A percentile compares a stretch with the other conserved stretches of the same genome.
These are phyloP conservation scores for Epinephelus cyanopodus DNA, from an alignment of 2,113 vertebrate genomes.

Conservation along the genomic window DNA sequence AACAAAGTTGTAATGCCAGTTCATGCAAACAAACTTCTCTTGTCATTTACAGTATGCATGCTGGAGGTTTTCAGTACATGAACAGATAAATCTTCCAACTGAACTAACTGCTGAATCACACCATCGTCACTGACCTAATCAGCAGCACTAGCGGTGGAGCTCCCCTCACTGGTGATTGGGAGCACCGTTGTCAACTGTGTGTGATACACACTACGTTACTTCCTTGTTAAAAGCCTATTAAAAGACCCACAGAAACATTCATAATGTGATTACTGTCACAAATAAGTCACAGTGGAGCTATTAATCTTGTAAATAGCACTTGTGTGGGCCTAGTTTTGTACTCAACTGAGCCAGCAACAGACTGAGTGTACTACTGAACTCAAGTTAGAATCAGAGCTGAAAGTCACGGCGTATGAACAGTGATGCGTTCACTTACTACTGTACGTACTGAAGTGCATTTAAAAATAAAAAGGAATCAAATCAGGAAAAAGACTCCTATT, in stretches of 20 bases:
- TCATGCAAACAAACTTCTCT: neutral
- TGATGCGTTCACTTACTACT: neutral
- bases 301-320: neutral
- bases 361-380: neutral
- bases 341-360: neutral
- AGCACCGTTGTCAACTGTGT: neutral
- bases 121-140: neutral
- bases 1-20: neutral
- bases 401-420: too few relatives aligned
- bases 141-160: neutral
- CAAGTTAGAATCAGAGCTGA: too few relatives aligned
- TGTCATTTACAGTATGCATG: neutral
- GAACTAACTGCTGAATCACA: neutral
- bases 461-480: neutral
- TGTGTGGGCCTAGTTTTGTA: neutral
- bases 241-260: conserved; percentile 12
- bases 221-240: conserved; percentile 6
- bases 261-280: conserved; percentile 7
- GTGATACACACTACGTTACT: too few relatives aligned
- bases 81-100: neutral
- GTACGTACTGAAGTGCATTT: too few relatives aligned
- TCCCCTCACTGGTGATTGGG: conserved; percentile 13
- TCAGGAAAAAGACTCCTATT: neutral
- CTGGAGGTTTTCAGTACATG: neutral
- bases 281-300: neutral